Percentiles rank a stretch among this genome's conserved stretches.
Evolutionary conservation across 2,113 vertebrate genomes (phyloP).

Genomic region (Sula dactylatra): DNA sequence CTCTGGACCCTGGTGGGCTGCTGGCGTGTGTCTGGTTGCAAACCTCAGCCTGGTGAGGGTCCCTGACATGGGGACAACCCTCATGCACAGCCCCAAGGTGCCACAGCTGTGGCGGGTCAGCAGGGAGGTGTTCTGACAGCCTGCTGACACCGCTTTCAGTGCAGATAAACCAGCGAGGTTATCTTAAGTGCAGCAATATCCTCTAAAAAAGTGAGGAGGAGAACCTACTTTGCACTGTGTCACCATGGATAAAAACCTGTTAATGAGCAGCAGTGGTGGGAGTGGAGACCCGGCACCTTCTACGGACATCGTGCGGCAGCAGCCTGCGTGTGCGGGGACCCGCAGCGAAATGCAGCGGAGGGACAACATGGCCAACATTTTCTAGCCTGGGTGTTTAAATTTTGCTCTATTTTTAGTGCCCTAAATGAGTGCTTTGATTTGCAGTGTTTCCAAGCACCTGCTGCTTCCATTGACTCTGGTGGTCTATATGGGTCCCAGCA

Average conservation of each 20-base stretch:
- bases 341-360: background rate
- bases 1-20: background rate
- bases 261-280: background rate
- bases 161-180: background rate
- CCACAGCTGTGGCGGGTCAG: accelerated
- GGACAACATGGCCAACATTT: conserved; percentile 21
- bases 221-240: conserved; percentile 35
- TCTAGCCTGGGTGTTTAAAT: conserved; percentile 45
- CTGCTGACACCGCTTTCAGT: background rate
- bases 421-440: conserved; percentile 38
- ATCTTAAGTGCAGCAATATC: conserved; percentile 57
- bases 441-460: conserved; percentile 59
- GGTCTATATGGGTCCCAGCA: conserved; percentile 55
- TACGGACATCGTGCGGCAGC: background rate
- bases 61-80: background rate
- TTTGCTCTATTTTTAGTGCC: conserved; percentile 61
- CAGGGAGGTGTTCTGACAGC: background rate
- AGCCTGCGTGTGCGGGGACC: background rate
- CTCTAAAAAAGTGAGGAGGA: background rate
- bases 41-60: background rate
- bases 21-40: background rate
- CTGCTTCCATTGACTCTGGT: conserved; percentile 42
- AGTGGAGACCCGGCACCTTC: background rate
- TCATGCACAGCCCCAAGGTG: accelerated
- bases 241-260: conserved; percentile 2